These are phyloP conservation scores for Cheilinus undulatus DNA, from an alignment of 2,113 vertebrate species.

Conservation along the genomic window DNA sequence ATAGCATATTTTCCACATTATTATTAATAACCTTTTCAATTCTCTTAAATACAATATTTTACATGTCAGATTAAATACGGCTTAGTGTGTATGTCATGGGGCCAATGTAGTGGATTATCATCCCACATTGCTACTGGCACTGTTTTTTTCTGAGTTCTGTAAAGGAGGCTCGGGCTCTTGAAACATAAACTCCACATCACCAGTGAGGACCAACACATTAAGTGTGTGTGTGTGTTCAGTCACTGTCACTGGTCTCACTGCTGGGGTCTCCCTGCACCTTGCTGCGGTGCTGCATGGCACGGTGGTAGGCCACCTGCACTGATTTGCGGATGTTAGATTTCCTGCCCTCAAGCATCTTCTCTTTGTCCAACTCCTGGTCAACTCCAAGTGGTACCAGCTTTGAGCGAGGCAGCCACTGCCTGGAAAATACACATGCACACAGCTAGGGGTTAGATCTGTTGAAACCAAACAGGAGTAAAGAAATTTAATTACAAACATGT, in stretches of 20 bases:
- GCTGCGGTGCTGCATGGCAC: slow-evolving; percentile 98
- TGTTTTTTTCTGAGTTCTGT: slow-evolving; percentile 23
- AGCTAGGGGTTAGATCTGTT: background rate
- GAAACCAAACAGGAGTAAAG: too few species aligned
- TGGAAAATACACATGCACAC: slow-evolving; percentile 65
- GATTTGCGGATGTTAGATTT: slow-evolving; percentile 99
- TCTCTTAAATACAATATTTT: slow-evolving; percentile 83
- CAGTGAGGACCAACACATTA: background rate
- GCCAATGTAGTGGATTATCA: slow-evolving; percentile 29
- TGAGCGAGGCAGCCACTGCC: slow-evolving; percentile 98
- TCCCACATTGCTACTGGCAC: slow-evolving; percentile 54
- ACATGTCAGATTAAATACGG: slow-evolving; percentile 77
- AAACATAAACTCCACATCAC: slow-evolving; percentile 13
- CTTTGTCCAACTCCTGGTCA: slow-evolving; percentile 97
- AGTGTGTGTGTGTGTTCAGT: slow-evolving; percentile 75
- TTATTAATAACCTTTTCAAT: slow-evolving; percentile 59
- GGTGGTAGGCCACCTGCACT: slow-evolving; percentile 97
- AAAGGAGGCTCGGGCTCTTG: slow-evolving; percentile 42
- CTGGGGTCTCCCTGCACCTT: slow-evolving; percentile 98
- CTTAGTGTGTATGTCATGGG: slow-evolving; percentile 55
- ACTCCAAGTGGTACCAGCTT: slow-evolving; percentile 97
- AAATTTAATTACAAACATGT: too few species aligned
- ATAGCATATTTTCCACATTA: slow-evolving; percentile 52
- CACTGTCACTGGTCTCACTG: slow-evolving; percentile 97
- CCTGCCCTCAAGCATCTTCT: slow-evolving; percentile 98